These are phyloP conservation scores for Ectropis crepuscularia DNA, from an alignment of 2,888 invertebrate species.

Conservation along the genomic window DNA sequence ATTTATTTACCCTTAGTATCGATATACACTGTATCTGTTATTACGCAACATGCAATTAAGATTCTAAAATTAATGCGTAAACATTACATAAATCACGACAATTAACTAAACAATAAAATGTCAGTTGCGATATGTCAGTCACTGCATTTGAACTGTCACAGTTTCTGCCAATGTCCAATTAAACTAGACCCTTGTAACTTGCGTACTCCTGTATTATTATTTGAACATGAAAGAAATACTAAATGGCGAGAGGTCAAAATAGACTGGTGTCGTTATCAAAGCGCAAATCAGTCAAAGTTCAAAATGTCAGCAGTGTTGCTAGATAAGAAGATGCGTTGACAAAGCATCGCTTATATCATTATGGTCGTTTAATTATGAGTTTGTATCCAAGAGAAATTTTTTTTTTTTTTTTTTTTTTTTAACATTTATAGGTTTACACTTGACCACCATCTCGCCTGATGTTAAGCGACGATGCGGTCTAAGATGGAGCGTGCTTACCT, in stretches of 20 bases:
- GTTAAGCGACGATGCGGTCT: too few relatives aligned
- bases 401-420: too few relatives aligned
- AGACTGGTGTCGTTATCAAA: conserved; percentile 56
- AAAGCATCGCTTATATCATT: conserved; percentile 59
- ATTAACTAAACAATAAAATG: conserved; percentile 67
- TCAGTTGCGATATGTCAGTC: conserved; percentile 58
- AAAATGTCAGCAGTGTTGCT: conserved; percentile 62
- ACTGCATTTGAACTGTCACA: conserved; percentile 62
- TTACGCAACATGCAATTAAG: conserved; percentile 47
- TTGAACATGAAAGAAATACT: conserved; percentile 1
- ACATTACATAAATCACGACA: conserved; percentile 57
- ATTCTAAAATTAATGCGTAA: conserved; percentile 54
- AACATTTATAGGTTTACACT: too few relatives aligned
- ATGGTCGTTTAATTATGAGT: conserved; percentile 49
- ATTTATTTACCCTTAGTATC: conserved; percentile 26
- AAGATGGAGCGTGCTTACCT: too few relatives aligned
- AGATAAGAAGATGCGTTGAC: conserved; percentile 66
- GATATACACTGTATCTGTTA: conserved; percentile 19
- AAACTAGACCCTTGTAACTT: conserved; percentile 40
- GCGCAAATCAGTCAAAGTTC: conserved; percentile 76
- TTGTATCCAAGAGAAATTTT: conserved; percentile 56
- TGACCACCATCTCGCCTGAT: too few relatives aligned
- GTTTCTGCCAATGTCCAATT: conserved; percentile 51
- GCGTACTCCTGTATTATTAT: background rate
- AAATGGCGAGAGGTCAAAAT: conserved; percentile 45